These are phyloP conservation scores for Pterocles orientalis DNA, from an alignment of 2,113 vertebrate genomes.

Conservation along the genomic window DNA sequence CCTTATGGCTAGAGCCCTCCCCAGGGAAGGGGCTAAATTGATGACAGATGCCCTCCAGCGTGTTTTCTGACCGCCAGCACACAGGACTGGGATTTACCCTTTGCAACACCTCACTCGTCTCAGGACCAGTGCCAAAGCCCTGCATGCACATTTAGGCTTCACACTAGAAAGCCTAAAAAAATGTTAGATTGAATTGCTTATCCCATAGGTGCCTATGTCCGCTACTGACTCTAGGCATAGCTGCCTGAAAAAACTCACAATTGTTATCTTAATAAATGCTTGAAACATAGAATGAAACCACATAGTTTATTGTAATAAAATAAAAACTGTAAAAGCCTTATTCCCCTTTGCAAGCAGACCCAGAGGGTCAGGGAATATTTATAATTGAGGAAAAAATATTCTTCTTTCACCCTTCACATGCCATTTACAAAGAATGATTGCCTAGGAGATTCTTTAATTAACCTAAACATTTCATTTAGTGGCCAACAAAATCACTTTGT, in stretches of 20 bases:
- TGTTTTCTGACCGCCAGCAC: background rate
- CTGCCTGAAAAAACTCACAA: background rate
- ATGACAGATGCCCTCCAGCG: accelerated
- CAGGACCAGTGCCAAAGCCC: background rate
- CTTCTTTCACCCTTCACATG: background rate
- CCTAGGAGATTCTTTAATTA: background rate
- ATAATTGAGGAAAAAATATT: background rate
- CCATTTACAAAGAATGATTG: background rate
- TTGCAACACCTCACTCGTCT: background rate
- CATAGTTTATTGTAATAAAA: background rate
- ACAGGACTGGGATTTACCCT: background rate
- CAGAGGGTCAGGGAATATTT: background rate
- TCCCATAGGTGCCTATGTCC: background rate
- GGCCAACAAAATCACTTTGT: background rate
- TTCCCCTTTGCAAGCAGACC: background rate
- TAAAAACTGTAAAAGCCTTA: background rate
- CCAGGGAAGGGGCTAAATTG: background rate
- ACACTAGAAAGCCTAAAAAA: background rate
- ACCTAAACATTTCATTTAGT: background rate
- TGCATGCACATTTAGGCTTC: accelerated
- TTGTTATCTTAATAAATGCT: background rate
- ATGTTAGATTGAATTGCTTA: background rate
- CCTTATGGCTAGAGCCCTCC: background rate
- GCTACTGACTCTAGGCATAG: background rate
- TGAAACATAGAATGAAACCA: background rate